Evolutionary conservation across 2,888 invertebrate genomes (phyloP), one percentile per base, ranked within the genome.

Genomic region (Plagiodera versicolora): DNA sequence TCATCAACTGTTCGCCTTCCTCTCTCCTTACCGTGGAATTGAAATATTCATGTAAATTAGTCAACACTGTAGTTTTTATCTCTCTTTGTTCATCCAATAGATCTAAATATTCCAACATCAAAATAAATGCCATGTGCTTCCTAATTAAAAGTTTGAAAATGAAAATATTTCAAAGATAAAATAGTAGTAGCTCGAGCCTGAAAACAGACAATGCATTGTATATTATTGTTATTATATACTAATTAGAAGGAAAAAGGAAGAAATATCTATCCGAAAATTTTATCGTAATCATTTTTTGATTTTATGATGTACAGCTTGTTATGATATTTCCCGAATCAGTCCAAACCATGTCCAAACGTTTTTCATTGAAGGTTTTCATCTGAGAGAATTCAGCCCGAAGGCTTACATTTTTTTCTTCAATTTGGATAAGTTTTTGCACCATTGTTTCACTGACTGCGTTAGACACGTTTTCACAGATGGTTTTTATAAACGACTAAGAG

Each of bases 341-440:
- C 28, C 28, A 28, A 28, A n/a, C n/a, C n/a, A n/a, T n/a, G n/a
- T n/a, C n/a, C n/a, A n/a, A n/a, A n/a, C n/a, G n/a, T n/a, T n/a
- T n/a, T n/a, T n/a, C n/a, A n/a, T n/a, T n/a, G n/a, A n/a, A n/a
- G n/a, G 48, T 48, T 48, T 48, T 48, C 48, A 48, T 48, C 20
- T 18, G 48, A 48, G 48, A 48, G 19, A 48, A 48, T 48, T 48
- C 48, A 48, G 48, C 48, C 48, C 17, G 46, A 10, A 48, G 48
- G 10, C 20, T 48, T 19, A 19, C 18, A 1, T 19, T 19, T 28
- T 19, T 48, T 48, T 48, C 49, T 28, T 28, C 49, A 17, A 49
- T 49, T 49, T 49, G 49, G 48, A 11, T 48, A 19, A 5, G 48
- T 48, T 48, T 48, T 48, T 48, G 48, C 19, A 20, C 48, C 17